Base-by-base conservation (phyloP, 2,797 vertebrate species). In the Champsocephalus esox region DNA sequence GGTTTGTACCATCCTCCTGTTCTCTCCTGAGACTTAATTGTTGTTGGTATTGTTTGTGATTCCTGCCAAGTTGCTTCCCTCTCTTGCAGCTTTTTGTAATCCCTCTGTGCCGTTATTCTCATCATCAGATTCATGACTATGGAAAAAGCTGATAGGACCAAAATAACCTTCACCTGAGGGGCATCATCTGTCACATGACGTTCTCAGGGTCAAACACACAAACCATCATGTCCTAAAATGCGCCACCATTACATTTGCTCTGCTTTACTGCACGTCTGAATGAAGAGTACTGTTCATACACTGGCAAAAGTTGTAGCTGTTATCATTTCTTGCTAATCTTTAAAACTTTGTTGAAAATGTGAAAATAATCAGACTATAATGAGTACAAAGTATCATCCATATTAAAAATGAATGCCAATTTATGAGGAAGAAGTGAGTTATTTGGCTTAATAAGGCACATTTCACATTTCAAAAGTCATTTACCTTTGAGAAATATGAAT, bases 171-270 rank as follows among this genome's bases (percentile, higher is more conserved):
- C 45, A 34, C 82, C 80, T 78, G 72, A 75, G 66, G 66, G 70
- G 73, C 79, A 63, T 87, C 80, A 91, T 94, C 90, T 79, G 90
- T 94, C 91, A 93, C 77, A 61, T 78, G 48, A 70, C 21, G 54
- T 90, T 86, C 89, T 87, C 62, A 3, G 88, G 89, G 88, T 93
- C 81, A 79, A 79, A 66, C 63, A 50, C 70, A 73, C 73, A 86
- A 59, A 71, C 52, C 41, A 49, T 21, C 45, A 52, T 9, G 62
- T 63, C 72, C 80, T 41, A 52, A 57, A 41, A 32, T 24, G 52
- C 50, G 55, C 67, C 74, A 80, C 66, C 80, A 72, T 56, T 66
- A 73, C 61, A 73, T 82, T 61, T 62, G 50, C 65, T 79, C 68
- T 5, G 12, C 70, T 78, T 64, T 56, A 48, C 84, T 80, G 75